Evolutionary conservation across 37 sponge, comb jelly and placozoan species (phyloP), one percentile per base, ranked within the genome.

Genomic region (Amphimedon queenslandica): DNA sequence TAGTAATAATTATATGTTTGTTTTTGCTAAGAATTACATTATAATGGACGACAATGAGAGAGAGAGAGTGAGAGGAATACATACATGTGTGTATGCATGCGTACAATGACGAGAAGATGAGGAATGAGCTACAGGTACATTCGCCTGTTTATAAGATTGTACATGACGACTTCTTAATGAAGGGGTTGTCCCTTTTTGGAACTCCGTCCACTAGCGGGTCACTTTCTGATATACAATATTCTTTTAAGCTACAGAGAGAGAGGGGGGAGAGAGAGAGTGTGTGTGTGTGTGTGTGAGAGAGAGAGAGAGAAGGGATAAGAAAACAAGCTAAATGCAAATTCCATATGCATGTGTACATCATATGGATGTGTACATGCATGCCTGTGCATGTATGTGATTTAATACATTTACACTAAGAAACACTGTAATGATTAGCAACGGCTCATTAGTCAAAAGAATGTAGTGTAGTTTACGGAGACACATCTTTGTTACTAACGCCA

Each of bases 151-250:
- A 86, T 51, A 86, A 66, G 28, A 86, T 80, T 3, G 65, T 79
- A 51, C 85, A 76, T 18, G 32, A 28, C 0, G 64, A 74, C 42
- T 85, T 80, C 4, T 38, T 69, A 32, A 86, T 64, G 61, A 85
- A 90, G 11, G 91, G 91, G 78, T 90, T 90, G 57, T 90, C 91
- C 39, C 78, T 76, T 32, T 77, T 90, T 2, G 78, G 86, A 5
- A 90, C 70, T 5, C 86, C 86, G 21, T 67, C 57, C 16, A 84
- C 38, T 4, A 90, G 78, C 25, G 91, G 91, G 67, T 90, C 91
- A 41, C 74, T 82, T 32, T 76, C 63, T 23, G 18, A 18, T 21
- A 57, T 24, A 16, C 47, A 42, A 42, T 77, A 85, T 35, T 90
- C 70, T 43, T 58, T 77, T 42, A 90, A 64, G 8, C 91, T 90